Evolutionary conservation across 2,113 vertebrate genomes (phyloP), one percentile per base, ranked within the genome.

Genomic region (Cavia aperea): DNA sequence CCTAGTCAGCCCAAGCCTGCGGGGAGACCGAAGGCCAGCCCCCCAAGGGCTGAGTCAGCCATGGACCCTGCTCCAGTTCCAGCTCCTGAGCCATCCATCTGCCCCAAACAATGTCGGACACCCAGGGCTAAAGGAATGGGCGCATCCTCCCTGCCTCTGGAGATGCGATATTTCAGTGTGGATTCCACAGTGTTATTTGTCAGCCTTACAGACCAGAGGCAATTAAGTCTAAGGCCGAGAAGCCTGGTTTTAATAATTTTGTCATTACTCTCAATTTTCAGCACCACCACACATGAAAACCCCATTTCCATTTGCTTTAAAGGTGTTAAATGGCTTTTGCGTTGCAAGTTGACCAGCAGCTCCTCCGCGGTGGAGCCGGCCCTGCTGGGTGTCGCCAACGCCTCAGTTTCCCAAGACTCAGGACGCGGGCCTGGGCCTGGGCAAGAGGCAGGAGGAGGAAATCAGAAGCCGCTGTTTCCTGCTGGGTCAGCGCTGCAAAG

Each of bases 221-320:
- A 94, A 93, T 95, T 94, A 94, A 79, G 92, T 81, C 86, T 89
- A 58, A 88, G 92, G 81, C 85, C 33, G 9, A 96, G 95, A 96
- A 93, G 72, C 39, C 79, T n/a, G 24, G 19, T 93, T 94, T 85
- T 92, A 96, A 89, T 77, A 54, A 96, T 92, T 86, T 79, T 82
- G 39, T 89, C 92, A 62, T 96, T 96, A 95, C 93, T 94, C 93
- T 94, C 93, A 90, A 93, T 68, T 24, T 92, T 94, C 95, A 96
- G 92, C 93, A 95, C 49, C 90, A 96, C 86, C 75, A 88, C 46
- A 13, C 89, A 66, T 13, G 90, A 93, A 96, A 96, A 95, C 18
- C 29, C 56, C 70, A 29, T 92, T 96, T 97, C 94, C 88, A 21
- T 0, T 89, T 94, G 78, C 93, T 93, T 91, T 88, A 89, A 84